Conservation (phyloP, 2,888 invertebrate species). For the Chrysolina oricalcia region DNA sequence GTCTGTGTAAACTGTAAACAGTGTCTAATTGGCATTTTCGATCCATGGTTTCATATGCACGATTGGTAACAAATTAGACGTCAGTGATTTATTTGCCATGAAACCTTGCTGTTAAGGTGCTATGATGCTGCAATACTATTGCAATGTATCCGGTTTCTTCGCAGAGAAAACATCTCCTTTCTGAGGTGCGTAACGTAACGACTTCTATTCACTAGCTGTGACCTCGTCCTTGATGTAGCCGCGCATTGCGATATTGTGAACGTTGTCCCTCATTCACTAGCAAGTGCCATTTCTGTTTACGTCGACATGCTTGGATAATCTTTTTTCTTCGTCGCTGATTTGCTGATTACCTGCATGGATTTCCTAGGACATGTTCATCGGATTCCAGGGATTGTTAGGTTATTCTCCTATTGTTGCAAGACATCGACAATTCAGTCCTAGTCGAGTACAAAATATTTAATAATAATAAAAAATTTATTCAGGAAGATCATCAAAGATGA, state of each 20-base stretch:
- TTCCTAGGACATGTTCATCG: not conserved
- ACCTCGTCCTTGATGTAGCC: conserved; percentile 53
- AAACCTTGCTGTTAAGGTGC: too few species aligned
- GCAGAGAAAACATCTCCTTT: not conserved
- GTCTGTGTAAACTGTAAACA: too few species aligned
- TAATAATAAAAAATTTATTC: too few species aligned
- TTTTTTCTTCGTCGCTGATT: not conserved
- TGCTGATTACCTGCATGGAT: not conserved
- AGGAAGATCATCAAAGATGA: too few species aligned
- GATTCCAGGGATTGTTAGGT: not conserved
- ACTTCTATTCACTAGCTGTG: conserved; percentile 1
- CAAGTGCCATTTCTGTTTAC: conserved; percentile 43
- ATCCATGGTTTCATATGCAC: too few species aligned
- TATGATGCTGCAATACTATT: too few species aligned
- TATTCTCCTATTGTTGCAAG: not conserved
- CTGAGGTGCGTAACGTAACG: not conserved
- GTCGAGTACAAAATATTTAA: too few species aligned
- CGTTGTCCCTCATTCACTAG: conserved; percentile 51
- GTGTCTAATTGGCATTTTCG: too few species aligned
- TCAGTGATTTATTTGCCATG: too few species aligned
- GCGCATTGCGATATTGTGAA: conserved; percentile 45
- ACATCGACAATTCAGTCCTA: too few species aligned
- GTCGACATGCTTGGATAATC: conserved; percentile 29
- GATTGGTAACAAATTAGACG: too few species aligned
- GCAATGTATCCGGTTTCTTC: not conserved